A percentile compares a stretch with the other conserved stretches of the same genome.
These are phyloP conservation scores for Lepidurus arcticus DNA, from an alignment of 1,140 invertebrate species.

Conservation along the genomic window DNA sequence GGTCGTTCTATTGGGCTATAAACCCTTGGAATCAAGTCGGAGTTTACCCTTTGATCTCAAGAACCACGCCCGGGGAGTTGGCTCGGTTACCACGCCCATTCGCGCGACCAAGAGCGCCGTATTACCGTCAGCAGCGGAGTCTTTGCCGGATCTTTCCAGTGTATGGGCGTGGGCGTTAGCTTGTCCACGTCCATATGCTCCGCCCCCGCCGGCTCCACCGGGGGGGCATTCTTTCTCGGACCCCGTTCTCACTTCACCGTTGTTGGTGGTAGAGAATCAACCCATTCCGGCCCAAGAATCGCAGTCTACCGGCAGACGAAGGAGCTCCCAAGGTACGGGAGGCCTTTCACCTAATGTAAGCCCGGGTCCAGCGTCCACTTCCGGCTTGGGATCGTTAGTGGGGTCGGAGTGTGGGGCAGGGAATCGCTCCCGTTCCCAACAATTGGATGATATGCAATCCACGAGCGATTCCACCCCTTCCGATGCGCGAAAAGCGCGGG, in stretches of 20 bases:
- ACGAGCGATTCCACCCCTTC: constrained; percentile 24
- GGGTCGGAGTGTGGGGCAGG: not conserved
- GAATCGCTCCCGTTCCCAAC: not conserved
- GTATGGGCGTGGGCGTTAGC: not conserved
- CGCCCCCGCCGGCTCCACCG: not conserved
- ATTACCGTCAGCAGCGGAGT: constrained; percentile 39
- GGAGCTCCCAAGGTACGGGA: not conserved
- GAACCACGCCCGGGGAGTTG: not conserved
- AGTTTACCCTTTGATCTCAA: not conserved
- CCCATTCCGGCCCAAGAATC: not conserved
- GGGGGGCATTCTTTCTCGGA: not conserved
- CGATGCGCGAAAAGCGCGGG: not conserved
- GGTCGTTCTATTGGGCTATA: constrained; percentile 45
- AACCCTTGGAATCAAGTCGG: constrained; percentile 44
- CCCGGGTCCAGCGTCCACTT: constrained; percentile 23
- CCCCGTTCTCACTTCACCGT: not conserved
- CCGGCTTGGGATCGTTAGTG: constrained; percentile 27
- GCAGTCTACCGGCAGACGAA: constrained; percentile 35
- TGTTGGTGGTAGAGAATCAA: not conserved
- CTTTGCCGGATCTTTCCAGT: constrained; percentile 46
- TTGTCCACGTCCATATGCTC: not conserved
- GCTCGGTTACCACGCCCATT: not conserved
- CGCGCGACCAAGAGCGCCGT: not conserved
- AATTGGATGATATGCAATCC: constrained; percentile 14
- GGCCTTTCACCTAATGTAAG: not conserved